A percentile compares a stretch with the other conserved stretches of the same genome.
phyloP scores from a whole-genome alignment of 2,113 vertebrate genomes.

The Lonchura striata region DNA sequence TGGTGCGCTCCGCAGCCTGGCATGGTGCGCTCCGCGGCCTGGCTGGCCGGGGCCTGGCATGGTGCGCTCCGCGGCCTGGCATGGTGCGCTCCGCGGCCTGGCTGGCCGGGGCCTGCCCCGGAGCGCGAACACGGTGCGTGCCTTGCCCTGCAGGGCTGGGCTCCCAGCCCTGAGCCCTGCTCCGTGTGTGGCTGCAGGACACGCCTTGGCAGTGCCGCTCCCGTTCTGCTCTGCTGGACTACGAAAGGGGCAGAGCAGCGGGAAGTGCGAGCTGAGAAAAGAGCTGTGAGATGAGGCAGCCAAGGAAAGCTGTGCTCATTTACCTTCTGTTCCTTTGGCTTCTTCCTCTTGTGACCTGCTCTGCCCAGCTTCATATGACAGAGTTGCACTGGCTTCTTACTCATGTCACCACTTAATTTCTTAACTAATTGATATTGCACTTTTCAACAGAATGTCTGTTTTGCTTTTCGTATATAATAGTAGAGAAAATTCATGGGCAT shows the following conservation, averaged over 20 bases:
- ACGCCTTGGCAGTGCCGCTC: not conserved
- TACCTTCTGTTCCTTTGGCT: conserved; percentile 8
- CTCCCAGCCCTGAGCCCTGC: not conserved
- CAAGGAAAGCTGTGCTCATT: not conserved
- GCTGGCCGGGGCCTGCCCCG: not conserved
- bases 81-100: no score
- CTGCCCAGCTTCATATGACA: not conserved
- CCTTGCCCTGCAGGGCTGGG: not conserved
- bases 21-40: no score
- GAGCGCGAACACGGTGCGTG: not conserved
- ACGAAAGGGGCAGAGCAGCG: not conserved
- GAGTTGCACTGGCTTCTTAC: not conserved
- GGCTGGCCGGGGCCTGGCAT: no score
- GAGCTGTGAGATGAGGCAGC: not conserved
- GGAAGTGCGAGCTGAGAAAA: not conserved
- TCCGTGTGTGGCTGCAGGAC: not conserved
- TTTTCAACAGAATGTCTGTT: not conserved
- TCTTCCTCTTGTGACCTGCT: not conserved
- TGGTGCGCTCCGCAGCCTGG: no score
- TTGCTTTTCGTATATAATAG: not conserved
- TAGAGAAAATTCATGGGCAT: not conserved
- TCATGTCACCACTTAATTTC: not conserved
- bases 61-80: no score
- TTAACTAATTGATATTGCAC: not conserved
- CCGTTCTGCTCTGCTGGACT: not conserved